phyloP scores from a whole-genome alignment of 2,113 vertebrate genomes.

The Pollimyrus isidori region DNA sequence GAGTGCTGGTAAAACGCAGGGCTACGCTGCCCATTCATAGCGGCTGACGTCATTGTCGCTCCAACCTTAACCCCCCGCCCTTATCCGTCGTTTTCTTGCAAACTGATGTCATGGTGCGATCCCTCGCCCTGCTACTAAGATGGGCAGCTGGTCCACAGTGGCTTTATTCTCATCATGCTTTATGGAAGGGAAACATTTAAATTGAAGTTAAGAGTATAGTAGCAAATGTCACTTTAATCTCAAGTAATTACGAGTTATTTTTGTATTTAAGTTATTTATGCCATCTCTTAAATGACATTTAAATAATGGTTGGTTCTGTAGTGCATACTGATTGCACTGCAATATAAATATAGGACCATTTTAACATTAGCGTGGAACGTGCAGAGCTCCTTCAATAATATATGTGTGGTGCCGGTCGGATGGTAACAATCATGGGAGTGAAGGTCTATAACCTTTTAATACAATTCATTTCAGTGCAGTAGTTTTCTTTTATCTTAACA shows the following conservation, averaged over 20 bases:
- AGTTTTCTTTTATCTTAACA: background rate
- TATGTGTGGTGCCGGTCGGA: slow-evolving; percentile 32
- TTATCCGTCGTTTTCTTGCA: too few species aligned
- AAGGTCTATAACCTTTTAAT: slow-evolving; percentile 36
- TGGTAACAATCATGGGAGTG: slow-evolving; percentile 43
- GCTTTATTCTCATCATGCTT: background rate
- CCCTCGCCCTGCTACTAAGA: background rate
- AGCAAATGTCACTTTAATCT: background rate
- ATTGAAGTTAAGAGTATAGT: background rate
- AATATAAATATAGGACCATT: background rate
- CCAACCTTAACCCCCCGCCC: background rate
- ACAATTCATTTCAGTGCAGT: background rate
- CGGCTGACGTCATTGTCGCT: background rate
- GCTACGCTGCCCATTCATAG: background rate
- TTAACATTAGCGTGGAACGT: background rate
- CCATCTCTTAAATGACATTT: background rate
- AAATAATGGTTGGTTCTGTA: background rate
- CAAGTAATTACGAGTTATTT: background rate
- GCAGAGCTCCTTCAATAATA: slow-evolving; percentile 52
- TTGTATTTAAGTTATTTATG: background rate
- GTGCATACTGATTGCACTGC: background rate
- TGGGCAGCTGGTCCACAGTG: background rate
- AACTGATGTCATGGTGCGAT: background rate
- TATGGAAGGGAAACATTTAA: background rate
- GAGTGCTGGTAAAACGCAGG: background rate